A percentile compares a stretch with the other conserved stretches of the same genome.
phyloP scores from a whole-genome alignment of 1,140 invertebrate genomes.

The Pseudachorutes palmiensis region DNA sequence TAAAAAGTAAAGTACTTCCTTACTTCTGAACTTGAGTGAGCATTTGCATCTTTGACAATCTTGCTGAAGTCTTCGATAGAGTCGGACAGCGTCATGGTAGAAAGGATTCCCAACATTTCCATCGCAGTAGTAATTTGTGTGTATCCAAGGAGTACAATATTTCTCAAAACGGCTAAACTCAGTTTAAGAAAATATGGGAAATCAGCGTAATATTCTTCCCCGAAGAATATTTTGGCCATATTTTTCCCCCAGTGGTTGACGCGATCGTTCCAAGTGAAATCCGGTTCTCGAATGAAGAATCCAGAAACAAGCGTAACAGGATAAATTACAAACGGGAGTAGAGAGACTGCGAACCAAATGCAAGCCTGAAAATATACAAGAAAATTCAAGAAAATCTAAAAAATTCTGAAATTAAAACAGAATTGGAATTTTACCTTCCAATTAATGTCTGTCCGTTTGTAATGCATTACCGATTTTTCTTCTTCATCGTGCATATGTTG shows the following conservation, averaged over 20 bases:
- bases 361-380: neutral
- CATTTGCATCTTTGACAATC: slow-evolving; percentile 7
- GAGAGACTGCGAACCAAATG: slow-evolving; percentile 1
- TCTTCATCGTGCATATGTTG: neutral
- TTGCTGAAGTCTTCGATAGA: slow-evolving; percentile 2
- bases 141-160: neutral
- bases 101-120: neutral
- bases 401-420: slow-evolving; percentile 7
- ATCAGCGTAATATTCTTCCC: neutral
- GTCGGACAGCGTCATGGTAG: slow-evolving; percentile 3
- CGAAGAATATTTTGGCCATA: slow-evolving; percentile 1
- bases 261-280: neutral
- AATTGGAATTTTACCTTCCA: neutral
- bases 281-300: neutral
- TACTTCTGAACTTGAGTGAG: neutral
- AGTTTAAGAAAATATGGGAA: neutral
- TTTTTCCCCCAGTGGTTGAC: neutral
- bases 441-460: neutral
- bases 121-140: slow-evolving; percentile 15
- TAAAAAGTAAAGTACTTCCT: neutral
- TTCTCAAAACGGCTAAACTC: neutral
- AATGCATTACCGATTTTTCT: neutral
- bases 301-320: neutral
- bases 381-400: neutral
- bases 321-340: neutral